Evolutionary conservation across 2,797 vertebrate genomes (phyloP).

Genomic region (Thripadectes ignobilis): DNA sequence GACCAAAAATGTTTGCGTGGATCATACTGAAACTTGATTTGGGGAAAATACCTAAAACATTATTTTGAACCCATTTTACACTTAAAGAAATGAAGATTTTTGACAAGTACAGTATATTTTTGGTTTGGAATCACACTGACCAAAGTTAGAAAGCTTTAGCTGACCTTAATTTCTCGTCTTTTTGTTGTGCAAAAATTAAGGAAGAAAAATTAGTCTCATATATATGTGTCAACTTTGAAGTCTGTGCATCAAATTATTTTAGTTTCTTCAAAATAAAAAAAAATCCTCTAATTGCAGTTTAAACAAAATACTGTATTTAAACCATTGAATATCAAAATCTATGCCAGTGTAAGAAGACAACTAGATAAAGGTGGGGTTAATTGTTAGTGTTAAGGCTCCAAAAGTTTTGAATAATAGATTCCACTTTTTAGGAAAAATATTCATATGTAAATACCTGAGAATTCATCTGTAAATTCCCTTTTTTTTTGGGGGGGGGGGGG

Average conservation of each 20-base stretch:
- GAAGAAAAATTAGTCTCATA: background rate
- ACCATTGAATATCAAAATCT: background rate
- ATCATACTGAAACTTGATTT: background rate
- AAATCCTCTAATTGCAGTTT: background rate
- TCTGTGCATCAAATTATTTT: background rate
- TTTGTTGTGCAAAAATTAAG: background rate
- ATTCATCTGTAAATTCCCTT: background rate
- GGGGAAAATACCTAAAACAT: background rate
- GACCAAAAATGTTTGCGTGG: conserved; percentile 14
- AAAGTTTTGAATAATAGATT: background rate
- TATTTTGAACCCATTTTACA: background rate
- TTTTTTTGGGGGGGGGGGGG: too few species aligned
- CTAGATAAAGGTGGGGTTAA: rapidly evolving
- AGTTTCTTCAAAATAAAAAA: background rate
- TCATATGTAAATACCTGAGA: background rate
- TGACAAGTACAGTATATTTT: background rate
- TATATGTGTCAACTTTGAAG: background rate
- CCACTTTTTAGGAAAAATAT: background rate
- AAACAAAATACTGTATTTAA: background rate
- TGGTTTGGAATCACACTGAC: background rate
- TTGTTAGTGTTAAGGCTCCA: background rate
- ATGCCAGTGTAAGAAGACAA: background rate
- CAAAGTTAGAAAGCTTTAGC: background rate
- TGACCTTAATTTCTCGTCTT: background rate
- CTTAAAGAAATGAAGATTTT: background rate